phyloP scores from a whole-genome alignment of 1,140 invertebrate genomes.

The Pomacea maculata region DNA sequence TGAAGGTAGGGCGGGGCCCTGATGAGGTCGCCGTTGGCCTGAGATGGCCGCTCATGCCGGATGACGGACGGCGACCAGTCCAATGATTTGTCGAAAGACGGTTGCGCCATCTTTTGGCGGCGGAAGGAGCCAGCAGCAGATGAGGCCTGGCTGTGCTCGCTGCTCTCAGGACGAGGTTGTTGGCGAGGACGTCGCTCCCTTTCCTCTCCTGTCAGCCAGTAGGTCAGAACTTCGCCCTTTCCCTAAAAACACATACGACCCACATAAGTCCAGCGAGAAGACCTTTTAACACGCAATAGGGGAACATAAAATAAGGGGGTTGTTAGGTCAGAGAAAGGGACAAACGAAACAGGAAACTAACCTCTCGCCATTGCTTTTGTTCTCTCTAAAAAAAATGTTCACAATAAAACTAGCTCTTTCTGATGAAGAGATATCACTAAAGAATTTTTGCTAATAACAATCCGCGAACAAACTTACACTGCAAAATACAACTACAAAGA shows the following conservation, averaged over 20 bases:
- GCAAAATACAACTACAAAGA: no score
- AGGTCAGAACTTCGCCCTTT: neutral
- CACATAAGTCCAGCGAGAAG: neutral
- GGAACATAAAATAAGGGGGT: neutral
- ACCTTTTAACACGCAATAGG: neutral
- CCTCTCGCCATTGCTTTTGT: neutral
- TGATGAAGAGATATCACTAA: no score
- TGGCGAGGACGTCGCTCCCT: neutral
- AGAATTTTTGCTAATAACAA: no score
- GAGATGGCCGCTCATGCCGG: neutral
- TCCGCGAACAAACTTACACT: no score
- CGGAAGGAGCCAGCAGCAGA: no score
- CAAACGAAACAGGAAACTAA: neutral
- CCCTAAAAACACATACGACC: neutral
- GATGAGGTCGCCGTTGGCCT: neutral
- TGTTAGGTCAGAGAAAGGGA: neutral
- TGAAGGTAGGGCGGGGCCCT: conserved; percentile 17
- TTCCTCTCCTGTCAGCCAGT: neutral
- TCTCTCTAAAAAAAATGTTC: neutral
- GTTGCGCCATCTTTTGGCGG: neutral
- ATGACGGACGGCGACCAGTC: neutral
- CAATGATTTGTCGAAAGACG: neutral
- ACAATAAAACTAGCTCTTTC: no score
- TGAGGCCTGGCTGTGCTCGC: neutral
- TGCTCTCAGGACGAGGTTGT: neutral